Evolutionary conservation across 1,140 invertebrate species (phyloP), one percentile per base, ranked within the genome.

Genomic region (Colletes latitarsis): DNA sequence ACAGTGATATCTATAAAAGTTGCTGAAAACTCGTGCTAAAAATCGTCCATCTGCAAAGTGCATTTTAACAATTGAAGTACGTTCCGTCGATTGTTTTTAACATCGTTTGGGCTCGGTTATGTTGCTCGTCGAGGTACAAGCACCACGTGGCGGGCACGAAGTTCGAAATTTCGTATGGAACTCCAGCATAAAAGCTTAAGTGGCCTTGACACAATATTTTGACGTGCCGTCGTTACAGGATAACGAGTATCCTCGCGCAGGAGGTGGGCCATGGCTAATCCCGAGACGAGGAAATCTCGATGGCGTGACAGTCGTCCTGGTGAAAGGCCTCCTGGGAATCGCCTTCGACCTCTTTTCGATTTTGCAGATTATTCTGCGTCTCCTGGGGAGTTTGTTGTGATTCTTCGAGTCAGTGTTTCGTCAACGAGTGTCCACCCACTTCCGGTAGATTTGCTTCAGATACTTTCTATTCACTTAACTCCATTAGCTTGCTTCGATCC

Each of bases 141-240:
- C 9, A 49, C 10, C 49, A 49, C 49, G 49, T 49, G 49, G 9
- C 49, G 10, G 10, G 49, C 10, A 49, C 49, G 10, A 12, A 12
- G 49, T 12, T 3, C 49, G 10, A 49, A 3, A 9, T 49, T 49
- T 10, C 10, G 49, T 10, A 10, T 3, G 10, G 49, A 49, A 12
- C 10, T 49, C 10, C 49, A 9, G 8, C 17, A 76, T 41, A 58
- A 82, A 66, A 43, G 57, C 63, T 58, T 21, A 10, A 14, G 49
- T 49, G 87, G 55, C 89, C 90, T 90, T 90, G 89, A 88, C 88
- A 88, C 82, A 89, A 90, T 90, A 90, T 90, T 89, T 89, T 87
- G 87, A 88, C 83, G 72, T 68, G 55, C 62, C 2, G 55, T 57
- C 17, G 30, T 66, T 58, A 43, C 78, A 57, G 46, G 41, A 53